Base-by-base conservation (phyloP, 30 jellyfish, hydroid and myxozoan genomes). In the Sanderia malayensis region DNA sequence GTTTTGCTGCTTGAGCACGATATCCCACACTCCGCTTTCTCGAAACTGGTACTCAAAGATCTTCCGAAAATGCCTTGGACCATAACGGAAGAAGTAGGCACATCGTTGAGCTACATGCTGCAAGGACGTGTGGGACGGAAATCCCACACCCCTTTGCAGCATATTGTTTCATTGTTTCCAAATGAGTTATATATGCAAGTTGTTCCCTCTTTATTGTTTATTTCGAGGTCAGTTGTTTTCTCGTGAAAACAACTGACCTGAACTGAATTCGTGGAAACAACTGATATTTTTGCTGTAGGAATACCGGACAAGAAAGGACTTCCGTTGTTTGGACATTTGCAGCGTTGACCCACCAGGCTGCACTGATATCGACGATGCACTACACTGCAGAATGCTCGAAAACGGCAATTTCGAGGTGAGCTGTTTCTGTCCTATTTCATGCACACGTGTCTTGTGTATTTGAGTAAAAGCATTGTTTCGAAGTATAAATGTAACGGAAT, bases 281-380 rank as follows among this genome's bases (percentile, higher is more conserved):
- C 52, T 6, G 52, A 4, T 37, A 37, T 37, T 13, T 64, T 31
- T 18, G 13, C 55, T 58, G 44, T 55, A 92, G 98, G 98, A 92
- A 55, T 92, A 84, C 34, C 79, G 81, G 29, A 94, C 31, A 66
- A 79, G 98, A 46, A 88, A 76, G 23, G 99, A 94, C 64, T 67
- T 94, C 67, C 94, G 99, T 44, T 61, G 76, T 0, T 68, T 74
- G 31, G 89, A 87, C 58, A 86, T 94, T 11, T 94, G 99, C 80
- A 94, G 99, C 60, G 82, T 94, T 33, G 99, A 94, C 45, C 99
- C 99, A 23, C 99, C 99, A 31, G 99, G 99, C 6, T 94, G 99
- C 70, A 94, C 99, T 10, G 99, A 94, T 59, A 94, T 94, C 28
- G 99, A 94, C 34, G 99, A 94, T 82, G 99, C 99, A 6, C 81